A percentile compares a stretch with the other conserved stretches of the same genome.
These are phyloP conservation scores for Lepeophtheirus nordmannii DNA, from an alignment of 2,888 invertebrate genomes.

Conservation along the genomic window DNA sequence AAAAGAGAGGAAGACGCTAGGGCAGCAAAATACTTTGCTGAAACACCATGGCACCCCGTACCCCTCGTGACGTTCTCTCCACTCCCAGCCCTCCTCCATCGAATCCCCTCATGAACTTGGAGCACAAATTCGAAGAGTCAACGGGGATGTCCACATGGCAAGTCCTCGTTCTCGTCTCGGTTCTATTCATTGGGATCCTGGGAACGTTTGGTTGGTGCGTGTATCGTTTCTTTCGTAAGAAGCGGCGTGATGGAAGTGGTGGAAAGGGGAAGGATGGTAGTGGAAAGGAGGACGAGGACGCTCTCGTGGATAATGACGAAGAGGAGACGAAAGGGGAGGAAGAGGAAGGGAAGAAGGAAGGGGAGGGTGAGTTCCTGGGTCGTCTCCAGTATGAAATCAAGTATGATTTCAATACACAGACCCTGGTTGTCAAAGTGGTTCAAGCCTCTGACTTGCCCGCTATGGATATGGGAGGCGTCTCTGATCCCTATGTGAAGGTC, in stretches of 20 bases:
- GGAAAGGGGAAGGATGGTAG: constrained; percentile 18
- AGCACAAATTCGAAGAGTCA: not conserved
- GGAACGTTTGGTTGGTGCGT: constrained; percentile 16
- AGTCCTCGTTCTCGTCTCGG: constrained; percentile 6
- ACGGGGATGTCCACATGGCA: constrained; percentile 17
- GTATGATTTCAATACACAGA: constrained; percentile 31
- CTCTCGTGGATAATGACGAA: constrained; percentile 24
- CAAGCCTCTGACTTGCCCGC: constrained; percentile 44
- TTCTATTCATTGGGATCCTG: not conserved
- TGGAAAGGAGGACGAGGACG: constrained; percentile 14
- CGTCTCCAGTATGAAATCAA: constrained; percentile 28
- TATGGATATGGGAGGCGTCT: constrained; percentile 44
- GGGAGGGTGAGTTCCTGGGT: constrained; percentile 10
- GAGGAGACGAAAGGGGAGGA: constrained; percentile 23
- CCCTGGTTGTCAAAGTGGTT: constrained; percentile 40
- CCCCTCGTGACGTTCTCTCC: not conserved
- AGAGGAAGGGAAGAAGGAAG: not conserved
- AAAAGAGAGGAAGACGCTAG: no score
- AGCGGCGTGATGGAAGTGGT: constrained; percentile 5
- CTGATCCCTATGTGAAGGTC: constrained; percentile 50
- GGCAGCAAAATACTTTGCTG: no score
- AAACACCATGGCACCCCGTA: not conserved
- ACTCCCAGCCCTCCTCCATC: not conserved
- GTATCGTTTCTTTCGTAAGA: constrained; percentile 18
- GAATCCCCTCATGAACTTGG: not conserved